phyloP scores from a whole-genome alignment of 2,797 vertebrate species.

The Tenualosa ilisha region DNA sequence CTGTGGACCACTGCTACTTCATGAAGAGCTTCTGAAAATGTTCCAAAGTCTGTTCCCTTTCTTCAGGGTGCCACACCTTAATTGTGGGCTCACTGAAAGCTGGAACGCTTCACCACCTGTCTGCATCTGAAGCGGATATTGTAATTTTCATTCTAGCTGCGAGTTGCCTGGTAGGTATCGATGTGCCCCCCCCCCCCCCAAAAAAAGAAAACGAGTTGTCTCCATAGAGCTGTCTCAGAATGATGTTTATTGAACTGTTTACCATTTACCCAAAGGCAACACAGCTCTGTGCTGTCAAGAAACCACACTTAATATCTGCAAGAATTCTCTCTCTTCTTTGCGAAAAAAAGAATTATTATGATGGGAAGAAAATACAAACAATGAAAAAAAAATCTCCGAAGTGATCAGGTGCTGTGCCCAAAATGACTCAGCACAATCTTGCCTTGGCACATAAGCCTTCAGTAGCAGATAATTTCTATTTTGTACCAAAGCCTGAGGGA shows the following conservation, averaged over 20 bases:
- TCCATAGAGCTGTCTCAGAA: neutral
- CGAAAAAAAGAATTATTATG: neutral
- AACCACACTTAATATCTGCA: constrained; percentile 33
- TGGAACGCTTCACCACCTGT: neutral
- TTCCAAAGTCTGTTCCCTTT: neutral
- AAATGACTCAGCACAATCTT: neutral
- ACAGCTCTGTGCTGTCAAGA: constrained; percentile 29
- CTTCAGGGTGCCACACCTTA: neutral
- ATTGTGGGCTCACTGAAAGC: neutral
- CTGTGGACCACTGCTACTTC: neutral
- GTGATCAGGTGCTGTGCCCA: neutral
- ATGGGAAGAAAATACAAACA: constrained; percentile 24
- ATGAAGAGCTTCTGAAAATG: neutral
- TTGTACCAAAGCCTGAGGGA: neutral
- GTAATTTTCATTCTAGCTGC: constrained; percentile 45
- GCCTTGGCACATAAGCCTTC: neutral
- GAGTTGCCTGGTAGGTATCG: constrained; percentile 34
- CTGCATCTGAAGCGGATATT: constrained; percentile 15
- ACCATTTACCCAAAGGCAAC: constrained; percentile 23
- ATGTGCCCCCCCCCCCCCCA: neutral
- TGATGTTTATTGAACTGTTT: constrained; percentile 40
- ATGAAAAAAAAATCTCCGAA: neutral
- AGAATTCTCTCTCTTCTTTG: neutral
- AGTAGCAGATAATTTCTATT: neutral
- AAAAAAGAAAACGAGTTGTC: constrained; percentile 31